phyloP scores from a whole-genome alignment of 2,888 invertebrate genomes.

The Himalopsyche japonica region DNA sequence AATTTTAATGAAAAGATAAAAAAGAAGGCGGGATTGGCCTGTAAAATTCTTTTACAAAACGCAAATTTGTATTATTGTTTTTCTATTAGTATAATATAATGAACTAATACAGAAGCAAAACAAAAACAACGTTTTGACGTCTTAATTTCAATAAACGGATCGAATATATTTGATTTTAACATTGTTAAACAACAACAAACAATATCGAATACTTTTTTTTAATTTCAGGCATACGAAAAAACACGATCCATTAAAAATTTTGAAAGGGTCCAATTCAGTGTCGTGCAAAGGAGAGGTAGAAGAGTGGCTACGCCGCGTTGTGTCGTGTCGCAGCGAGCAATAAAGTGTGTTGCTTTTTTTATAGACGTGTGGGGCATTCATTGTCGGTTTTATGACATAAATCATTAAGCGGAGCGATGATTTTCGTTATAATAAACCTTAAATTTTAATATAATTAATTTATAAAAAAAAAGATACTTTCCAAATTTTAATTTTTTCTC shows the following conservation, averaged over 20 bases:
- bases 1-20: too few relatives aligned
- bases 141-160: background rate
- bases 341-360: constrained; percentile 1
- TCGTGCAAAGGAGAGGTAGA: background rate
- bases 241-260: background rate
- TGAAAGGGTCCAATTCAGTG: background rate
- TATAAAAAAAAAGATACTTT: too few relatives aligned
- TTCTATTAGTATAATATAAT: too few relatives aligned
- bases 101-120: too few relatives aligned
- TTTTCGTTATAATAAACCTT: too few relatives aligned
- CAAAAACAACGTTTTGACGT: background rate
- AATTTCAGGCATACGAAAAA: background rate
- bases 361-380: background rate
- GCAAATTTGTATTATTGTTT: too few relatives aligned
- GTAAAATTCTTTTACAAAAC: too few relatives aligned
- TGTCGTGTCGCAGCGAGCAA: background rate
- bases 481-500: too few relatives aligned
- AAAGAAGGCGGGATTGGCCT: too few relatives aligned
- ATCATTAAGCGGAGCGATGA: background rate
- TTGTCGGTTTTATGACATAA: background rate
- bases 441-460: too few relatives aligned
- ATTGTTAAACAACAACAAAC: background rate
- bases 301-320: background rate
- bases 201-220: background rate
- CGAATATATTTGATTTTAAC: background rate